These are phyloP conservation scores for Ormia ochracea DNA, from an alignment of 2,888 invertebrate genomes.

Conservation along the genomic window DNA sequence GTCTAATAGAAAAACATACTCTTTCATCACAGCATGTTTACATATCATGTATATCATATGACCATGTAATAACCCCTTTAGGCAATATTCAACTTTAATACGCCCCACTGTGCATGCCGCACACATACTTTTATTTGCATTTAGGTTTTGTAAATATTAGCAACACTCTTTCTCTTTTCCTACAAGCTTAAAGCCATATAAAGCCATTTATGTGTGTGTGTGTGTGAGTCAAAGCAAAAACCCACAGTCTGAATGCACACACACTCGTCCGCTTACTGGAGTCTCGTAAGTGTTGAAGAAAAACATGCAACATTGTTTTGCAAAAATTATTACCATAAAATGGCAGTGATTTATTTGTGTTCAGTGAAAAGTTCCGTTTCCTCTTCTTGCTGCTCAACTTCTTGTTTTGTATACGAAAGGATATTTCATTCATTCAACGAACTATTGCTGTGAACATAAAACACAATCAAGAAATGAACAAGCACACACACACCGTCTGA, in stretches of 20 bases:
- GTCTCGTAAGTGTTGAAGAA: slow-evolving; percentile 47
- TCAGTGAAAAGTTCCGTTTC: slow-evolving; percentile 67
- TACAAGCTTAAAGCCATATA: too few species aligned
- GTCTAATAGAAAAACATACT: too few species aligned
- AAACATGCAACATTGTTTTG: slow-evolving; percentile 65
- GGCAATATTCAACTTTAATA: not conserved
- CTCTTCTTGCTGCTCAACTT: slow-evolving; percentile 47
- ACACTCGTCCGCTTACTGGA: not conserved
- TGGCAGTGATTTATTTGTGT: slow-evolving; percentile 67
- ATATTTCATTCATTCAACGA: slow-evolving; percentile 44
- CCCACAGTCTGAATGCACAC: not conserved
- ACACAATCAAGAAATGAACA: slow-evolving; percentile 6
- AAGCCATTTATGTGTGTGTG: not conserved
- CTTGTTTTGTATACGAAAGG: slow-evolving; percentile 40
- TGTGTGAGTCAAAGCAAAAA: not conserved
- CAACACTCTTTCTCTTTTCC: not conserved
- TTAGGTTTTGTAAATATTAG: not conserved
- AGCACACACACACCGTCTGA: not conserved
- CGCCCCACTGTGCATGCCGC: not conserved
- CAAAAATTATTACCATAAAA: slow-evolving; percentile 66
- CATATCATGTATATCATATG: too few species aligned
- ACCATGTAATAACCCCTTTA: too few species aligned
- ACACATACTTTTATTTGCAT: not conserved
- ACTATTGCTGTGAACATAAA: slow-evolving; percentile 32
- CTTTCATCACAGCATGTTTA: too few species aligned